Conservation (phyloP, 2,797 vertebrate species). For the Florisuga fusca region DNA sequence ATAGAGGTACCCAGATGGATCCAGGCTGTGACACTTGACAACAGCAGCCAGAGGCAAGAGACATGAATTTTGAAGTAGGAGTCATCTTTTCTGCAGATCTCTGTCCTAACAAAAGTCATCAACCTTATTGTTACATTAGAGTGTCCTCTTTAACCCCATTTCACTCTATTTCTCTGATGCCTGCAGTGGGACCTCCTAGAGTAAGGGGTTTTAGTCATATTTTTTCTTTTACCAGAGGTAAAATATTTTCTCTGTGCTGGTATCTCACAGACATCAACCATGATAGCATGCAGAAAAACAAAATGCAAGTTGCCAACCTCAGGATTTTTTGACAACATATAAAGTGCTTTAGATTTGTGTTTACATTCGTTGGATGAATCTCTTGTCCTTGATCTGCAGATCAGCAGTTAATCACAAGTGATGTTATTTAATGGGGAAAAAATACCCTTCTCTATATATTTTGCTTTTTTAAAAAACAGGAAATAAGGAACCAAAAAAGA, state of each 20-base stretch:
- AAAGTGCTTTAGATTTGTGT: background rate
- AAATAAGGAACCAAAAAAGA: background rate
- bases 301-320: background rate
- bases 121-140: background rate
- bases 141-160: background rate
- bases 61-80: background rate
- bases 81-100: background rate
- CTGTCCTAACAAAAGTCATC: background rate
- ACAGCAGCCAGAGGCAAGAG: background rate
- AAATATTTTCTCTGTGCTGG: background rate
- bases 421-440: background rate
- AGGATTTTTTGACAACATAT: background rate
- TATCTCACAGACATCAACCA: background rate
- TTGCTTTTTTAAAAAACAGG: background rate
- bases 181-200: background rate
- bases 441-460: background rate
- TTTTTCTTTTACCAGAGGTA: background rate
- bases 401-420: slow-evolving; percentile 13
- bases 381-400: background rate
- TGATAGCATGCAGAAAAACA: background rate
- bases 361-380: background rate
- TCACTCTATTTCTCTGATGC: background rate
- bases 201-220: background rate
- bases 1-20: background rate
- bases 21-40: background rate